Evolutionary conservation across 2,888 invertebrate species (phyloP).

Genomic region (Synergus laeviventris): DNA sequence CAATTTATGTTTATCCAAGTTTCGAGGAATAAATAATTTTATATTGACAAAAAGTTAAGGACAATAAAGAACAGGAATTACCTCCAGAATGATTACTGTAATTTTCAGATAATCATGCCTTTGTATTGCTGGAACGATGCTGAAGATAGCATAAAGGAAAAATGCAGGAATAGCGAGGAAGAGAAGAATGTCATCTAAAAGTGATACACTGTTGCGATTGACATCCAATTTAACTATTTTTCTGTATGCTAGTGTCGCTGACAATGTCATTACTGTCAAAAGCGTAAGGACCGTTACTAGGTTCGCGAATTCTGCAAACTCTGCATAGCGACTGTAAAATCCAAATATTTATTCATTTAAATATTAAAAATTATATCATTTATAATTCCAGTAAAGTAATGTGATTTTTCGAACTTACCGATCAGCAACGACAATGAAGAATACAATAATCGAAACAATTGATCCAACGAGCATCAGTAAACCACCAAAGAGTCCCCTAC

Average conservation of each 20-base stretch:
- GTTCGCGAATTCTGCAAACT: constrained; percentile 11
- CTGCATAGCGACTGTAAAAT: constrained; percentile 14
- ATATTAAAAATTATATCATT: neutral
- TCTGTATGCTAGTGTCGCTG: constrained; percentile 13
- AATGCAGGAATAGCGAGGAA: constrained; percentile 22
- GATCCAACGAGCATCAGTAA: constrained; percentile 23
- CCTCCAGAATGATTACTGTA: neutral
- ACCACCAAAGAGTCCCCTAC: neutral
- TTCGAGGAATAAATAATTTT: neutral
- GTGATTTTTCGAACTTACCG: neutral
- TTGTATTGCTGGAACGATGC: constrained; percentile 2
- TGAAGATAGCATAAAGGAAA: constrained; percentile 20
- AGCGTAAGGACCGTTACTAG: neutral
- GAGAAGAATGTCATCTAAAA: constrained; percentile 24
- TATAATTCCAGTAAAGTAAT: neutral
- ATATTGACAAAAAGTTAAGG: neutral
- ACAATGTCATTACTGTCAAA: constrained; percentile 24
- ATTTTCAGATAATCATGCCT: constrained; percentile 23
- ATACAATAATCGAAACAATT: constrained; percentile 22
- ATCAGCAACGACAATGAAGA: constrained; percentile 9
- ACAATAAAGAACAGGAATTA: neutral
- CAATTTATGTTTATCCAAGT: neutral
- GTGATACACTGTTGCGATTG: constrained; percentile 29
- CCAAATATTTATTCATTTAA: neutral
- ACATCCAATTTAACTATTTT: constrained; percentile 28